Evolutionary conservation across 2,888 invertebrate species (phyloP), one percentile per base, ranked within the genome.

Genomic region (Bursaphelenchus okinawaensis): DNA sequence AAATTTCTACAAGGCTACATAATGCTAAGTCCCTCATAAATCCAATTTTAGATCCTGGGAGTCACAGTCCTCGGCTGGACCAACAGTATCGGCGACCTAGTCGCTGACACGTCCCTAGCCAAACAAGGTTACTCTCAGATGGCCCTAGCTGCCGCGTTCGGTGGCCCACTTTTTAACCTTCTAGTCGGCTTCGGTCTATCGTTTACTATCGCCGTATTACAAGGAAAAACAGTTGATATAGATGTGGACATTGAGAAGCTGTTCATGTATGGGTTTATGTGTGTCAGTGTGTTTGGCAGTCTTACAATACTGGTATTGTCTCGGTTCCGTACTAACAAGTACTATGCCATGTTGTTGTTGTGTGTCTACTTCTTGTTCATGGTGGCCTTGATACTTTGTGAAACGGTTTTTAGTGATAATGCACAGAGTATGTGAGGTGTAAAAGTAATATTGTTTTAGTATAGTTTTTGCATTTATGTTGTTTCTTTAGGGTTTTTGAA

Each of bases 81-180:
- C 20, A 87, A 88, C 82, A 87, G 87, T 73, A 82, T 88, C 27
- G 87, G 87, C 68, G 88, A 88, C 83, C 82, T 87, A 57, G 86
- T 89, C 69, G 85, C 88, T 1, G 87, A 88, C 78, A 79, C 87
- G 0, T 82, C 87, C 7, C 85, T 89, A 73, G 88, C 89, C 0
- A 83, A 84, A 62, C 86, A 86, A 73, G 89, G 89, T 1, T 88
- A 85, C 78, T 87, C 88, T 0, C 84, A 86, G 65, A 88, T 89
- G 87, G 89, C 87, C 0, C 87, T 87, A 75, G 86, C 88, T 0
- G 89, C 89, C 0, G 88, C 88, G 66, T 88, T 88, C 78, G 89
- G 88, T 22, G 88, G 89, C 7, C 89, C 89, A 0, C 83, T 89
- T 63, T 88, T 89, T 76, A 89, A 75, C 63, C 64, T 75, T 4